A percentile compares a stretch with the other conserved stretches of the same genome.
Conservation (phyloP, 2,888 invertebrate species). For the Antitype chi region DNA sequence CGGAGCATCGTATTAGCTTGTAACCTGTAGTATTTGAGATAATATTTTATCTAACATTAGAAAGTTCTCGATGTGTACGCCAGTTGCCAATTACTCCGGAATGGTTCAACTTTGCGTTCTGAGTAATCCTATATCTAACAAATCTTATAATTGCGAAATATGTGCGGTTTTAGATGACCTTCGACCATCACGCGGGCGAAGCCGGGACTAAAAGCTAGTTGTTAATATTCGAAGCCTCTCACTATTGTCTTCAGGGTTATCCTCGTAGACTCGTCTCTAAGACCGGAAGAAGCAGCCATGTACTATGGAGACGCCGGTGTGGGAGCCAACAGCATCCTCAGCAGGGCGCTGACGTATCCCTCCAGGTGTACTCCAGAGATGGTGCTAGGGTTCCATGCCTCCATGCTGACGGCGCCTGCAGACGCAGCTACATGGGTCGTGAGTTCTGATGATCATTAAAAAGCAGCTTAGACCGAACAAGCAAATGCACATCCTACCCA, state of each 20-base stretch:
- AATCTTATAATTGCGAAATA: no score
- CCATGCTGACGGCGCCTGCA: conserved; percentile 77
- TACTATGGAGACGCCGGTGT: conserved; percentile 80
- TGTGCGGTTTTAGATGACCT: no score
- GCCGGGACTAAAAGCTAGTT: not conserved
- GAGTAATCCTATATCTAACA: no score
- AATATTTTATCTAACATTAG: not conserved
- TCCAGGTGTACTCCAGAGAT: conserved; percentile 75
- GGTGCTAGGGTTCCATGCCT: conserved; percentile 77
- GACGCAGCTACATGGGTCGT: conserved; percentile 83
- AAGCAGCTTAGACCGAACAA: not conserved
- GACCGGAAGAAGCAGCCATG: conserved; percentile 71
- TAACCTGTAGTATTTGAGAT: not conserved
- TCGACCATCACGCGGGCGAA: no score
- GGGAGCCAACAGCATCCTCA: conserved; percentile 82
- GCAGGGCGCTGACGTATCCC: conserved; percentile 74
- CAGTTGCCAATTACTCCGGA: not conserved
- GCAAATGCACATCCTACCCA: not conserved
- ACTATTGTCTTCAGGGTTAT: conserved; percentile 77
- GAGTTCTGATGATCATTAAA: conserved; percentile 60
- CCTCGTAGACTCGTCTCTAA: conserved; percentile 78
- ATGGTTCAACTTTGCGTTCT: not conserved
- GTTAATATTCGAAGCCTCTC: not conserved
- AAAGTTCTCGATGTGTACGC: not conserved
- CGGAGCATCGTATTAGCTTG: not conserved